Conservation (phyloP, 2,888 invertebrate species). For the Scrobipalpa costella region DNA sequence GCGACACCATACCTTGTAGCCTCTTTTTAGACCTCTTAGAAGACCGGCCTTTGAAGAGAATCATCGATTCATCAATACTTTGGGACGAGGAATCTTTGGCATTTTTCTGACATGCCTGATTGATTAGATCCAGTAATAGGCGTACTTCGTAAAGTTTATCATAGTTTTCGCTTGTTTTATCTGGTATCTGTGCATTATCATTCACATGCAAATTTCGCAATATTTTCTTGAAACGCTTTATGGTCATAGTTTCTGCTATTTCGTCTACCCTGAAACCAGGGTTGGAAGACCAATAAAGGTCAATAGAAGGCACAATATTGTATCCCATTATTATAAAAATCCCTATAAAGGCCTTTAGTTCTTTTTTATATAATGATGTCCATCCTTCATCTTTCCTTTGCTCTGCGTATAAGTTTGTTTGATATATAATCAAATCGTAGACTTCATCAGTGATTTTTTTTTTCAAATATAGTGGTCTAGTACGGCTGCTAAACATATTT, state of each 20-base stretch:
- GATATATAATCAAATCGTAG: conserved; percentile 10
- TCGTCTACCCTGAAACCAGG: conserved; percentile 32
- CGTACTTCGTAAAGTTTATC: conserved; percentile 36
- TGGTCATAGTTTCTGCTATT: conserved; percentile 37
- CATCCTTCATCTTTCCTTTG: conserved; percentile 34
- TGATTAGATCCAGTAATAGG: conserved; percentile 28
- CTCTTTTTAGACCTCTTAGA: conserved; percentile 33
- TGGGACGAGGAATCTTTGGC: conserved; percentile 33
- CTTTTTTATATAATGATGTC: conserved; percentile 30
- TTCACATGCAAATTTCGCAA: conserved; percentile 31
- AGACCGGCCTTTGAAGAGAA: conserved; percentile 36
- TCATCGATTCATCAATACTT: conserved; percentile 38
- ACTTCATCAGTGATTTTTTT: conserved; percentile 19
- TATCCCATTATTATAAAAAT: conserved; percentile 37
- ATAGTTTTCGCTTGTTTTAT: conserved; percentile 6
- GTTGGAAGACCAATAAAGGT: conserved; percentile 39
- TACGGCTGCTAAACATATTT: conserved; percentile 18
- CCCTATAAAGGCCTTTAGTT: conserved; percentile 38
- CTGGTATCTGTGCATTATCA: conserved; percentile 32
- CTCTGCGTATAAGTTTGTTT: conserved; percentile 25
- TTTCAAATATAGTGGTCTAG: not conserved
- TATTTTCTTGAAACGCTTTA: conserved; percentile 36
- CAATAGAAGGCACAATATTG: conserved; percentile 35
- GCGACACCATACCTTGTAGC: conserved; percentile 34
- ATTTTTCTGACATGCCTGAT: conserved; percentile 33